Evolutionary conservation across 2,113 vertebrate species (phyloP).

Genomic region (Equus przewalskii): DNA sequence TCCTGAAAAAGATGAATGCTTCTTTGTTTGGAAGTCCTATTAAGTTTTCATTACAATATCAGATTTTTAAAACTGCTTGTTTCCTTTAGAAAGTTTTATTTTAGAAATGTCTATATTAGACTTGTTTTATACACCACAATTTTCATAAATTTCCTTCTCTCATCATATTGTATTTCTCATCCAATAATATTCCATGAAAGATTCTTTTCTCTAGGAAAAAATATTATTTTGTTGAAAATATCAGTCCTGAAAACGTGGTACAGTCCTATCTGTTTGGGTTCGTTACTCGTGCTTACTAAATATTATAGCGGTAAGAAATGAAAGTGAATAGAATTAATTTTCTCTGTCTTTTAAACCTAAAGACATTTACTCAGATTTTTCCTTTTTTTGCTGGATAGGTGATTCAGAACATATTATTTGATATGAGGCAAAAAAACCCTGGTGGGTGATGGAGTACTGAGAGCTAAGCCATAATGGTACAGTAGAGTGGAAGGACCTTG

Average conservation of each 20-base stretch:
- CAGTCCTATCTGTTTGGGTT: not conserved
- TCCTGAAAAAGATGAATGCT: slow-evolving; percentile 53
- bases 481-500: not conserved
- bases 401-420: slow-evolving; percentile 7
- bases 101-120: not conserved
- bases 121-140: not conserved
- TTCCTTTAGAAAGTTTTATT: slow-evolving; percentile 58
- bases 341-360: not conserved
- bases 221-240: slow-evolving; percentile 18
- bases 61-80: slow-evolving; percentile 60
- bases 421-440: not conserved
- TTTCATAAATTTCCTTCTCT: slow-evolving; percentile 31
- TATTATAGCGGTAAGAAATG: not conserved
- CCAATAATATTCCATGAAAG: not conserved
- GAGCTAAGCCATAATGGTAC: not conserved
- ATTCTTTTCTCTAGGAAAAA: not conserved
- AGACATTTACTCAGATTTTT: not conserved
- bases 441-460: not conserved
- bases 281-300: slow-evolving; percentile 16
- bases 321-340: slow-evolving; percentile 51
- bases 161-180: not conserved
- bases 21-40: slow-evolving; percentile 66
- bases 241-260: slow-evolving; percentile 15
- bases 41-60: slow-evolving; percentile 74
- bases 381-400: not conserved